Base-by-base conservation (phyloP, 2,797 vertebrate species). In the Chelonia mydas region DNA sequence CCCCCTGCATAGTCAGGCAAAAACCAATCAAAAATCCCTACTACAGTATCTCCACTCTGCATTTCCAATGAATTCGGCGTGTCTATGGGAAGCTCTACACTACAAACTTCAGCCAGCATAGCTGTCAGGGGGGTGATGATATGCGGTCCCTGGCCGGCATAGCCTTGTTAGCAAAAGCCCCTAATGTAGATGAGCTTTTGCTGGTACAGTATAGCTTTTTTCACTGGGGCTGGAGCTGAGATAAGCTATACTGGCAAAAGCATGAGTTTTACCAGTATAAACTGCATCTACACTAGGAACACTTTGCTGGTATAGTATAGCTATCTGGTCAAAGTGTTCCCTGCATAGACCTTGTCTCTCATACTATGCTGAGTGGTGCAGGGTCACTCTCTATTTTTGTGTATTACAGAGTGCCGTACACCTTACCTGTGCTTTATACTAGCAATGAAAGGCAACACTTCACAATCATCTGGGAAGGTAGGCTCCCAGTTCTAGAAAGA, bases 391-490 rank as follows among this genome's bases (percentile, higher is more conserved):
- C 87, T 94, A 78, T 88, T 82, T 31, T 61, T 55, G 41, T 6
- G n/a, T 74, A 72, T 82, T 88, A 51, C 47, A 91, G 80, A 85
- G 33, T 45, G 86, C 88, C 68, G 37, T 94, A 49, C 28, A 85
- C n/a, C 11, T 81, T 81, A 57, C 92, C 95, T 88, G 92, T 87
- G 82, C 82, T 86, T 41, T 72, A 41, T 11, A 72, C 41, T 25
- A 72, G 19, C 11, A 41, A 41, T 41, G 37, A 9, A 25, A 90
- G 41, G 53, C 96, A 95, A 89, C 92, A 82, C 84, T 94, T 87
- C 85, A 57, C 94, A 96, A 86, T 54, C 65, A 86, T 93, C 65
- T 61, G 88, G 72, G 87, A 90, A 94, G 84, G 88, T 90, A 54
- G 65, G 65, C 65, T 92, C 54, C 47, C 61, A 92, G 72, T 17